A percentile compares a stretch with the other conserved stretches of the same genome.
Conservation (phyloP, 2,113 vertebrate genomes). For the Hiodon tergisus region DNA sequence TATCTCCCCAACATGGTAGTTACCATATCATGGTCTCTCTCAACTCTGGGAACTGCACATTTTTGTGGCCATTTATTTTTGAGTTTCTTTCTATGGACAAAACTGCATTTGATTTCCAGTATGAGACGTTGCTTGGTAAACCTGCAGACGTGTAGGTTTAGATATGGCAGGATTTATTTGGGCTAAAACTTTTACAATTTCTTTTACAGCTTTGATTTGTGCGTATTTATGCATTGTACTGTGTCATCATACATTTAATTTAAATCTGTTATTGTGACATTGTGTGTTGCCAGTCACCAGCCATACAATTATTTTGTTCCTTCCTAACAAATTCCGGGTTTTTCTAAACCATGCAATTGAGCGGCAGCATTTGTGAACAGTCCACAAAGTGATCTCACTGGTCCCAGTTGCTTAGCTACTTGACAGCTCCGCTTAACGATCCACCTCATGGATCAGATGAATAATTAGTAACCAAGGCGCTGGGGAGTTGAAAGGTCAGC, state of each 20-base stretch:
- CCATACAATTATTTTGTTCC: constrained; percentile 53
- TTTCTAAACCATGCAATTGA: constrained; percentile 47
- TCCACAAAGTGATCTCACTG: constrained; percentile 42
- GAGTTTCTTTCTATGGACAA: constrained; percentile 26
- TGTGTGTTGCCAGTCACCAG: constrained; percentile 31
- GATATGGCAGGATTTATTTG: not conserved
- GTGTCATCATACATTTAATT: constrained; percentile 33
- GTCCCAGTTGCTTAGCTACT: constrained; percentile 33
- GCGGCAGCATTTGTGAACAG: constrained; percentile 36
- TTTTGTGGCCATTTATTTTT: constrained; percentile 44
- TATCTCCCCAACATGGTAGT: constrained; percentile 41
- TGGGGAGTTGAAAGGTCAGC: constrained; percentile 28
- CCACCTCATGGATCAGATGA: constrained; percentile 24
- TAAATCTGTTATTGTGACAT: constrained; percentile 44
- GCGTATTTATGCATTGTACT: constrained; percentile 39
- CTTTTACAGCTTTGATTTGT: not conserved
- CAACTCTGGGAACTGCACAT: constrained; percentile 43
- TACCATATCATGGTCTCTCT: constrained; percentile 39
- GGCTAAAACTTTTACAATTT: not conserved
- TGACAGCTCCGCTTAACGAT: constrained; percentile 17
- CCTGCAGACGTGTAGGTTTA: constrained; percentile 28
- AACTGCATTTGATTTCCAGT: constrained; percentile 25
- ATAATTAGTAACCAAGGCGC: constrained; percentile 33
- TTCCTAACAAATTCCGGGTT: constrained; percentile 41
- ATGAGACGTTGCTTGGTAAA: constrained; percentile 26